phyloP scores from a whole-genome alignment of 1,140 invertebrate species.

The Marisa cornuarietis region DNA sequence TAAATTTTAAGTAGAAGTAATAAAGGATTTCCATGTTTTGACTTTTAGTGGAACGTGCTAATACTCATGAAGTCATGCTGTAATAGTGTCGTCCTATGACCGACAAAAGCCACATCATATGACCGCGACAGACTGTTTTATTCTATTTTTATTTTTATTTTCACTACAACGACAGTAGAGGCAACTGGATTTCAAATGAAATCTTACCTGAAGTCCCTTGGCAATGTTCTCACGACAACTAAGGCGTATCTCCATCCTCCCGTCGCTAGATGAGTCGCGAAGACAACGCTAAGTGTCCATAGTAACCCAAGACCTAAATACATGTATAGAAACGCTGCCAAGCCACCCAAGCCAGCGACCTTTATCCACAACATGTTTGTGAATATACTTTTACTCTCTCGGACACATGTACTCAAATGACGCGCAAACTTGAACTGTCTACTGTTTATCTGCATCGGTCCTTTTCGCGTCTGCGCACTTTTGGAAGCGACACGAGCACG shows the following conservation, averaged over 20 bases:
- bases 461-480: no score
- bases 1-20: neutral
- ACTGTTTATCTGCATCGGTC: slow-evolving; percentile 21
- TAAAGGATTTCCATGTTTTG: neutral
- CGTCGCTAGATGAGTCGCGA: slow-evolving; percentile 48
- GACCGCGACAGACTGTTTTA: no score
- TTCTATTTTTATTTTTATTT: no score
- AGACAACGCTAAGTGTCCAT: slow-evolving; percentile 33
- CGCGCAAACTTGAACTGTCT: slow-evolving; percentile 32
- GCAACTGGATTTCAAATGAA: slow-evolving; percentile 6
- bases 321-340: slow-evolving; percentile 31
- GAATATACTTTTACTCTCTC: neutral
- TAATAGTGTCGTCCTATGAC: neutral
- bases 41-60: neutral
- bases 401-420: slow-evolving; percentile 16
- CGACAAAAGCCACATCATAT: no score
- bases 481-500: no score
- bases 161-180: neutral
- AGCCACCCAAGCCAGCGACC: slow-evolving; percentile 22
- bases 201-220: slow-evolving; percentile 50
- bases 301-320: slow-evolving; percentile 26
- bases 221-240: slow-evolving; percentile 48
- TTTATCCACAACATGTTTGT: slow-evolving; percentile 16
- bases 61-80: neutral
- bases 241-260: slow-evolving; percentile 55